Base-by-base conservation (phyloP, 2,113 vertebrate species). In the Pluvianellus socialis region DNA sequence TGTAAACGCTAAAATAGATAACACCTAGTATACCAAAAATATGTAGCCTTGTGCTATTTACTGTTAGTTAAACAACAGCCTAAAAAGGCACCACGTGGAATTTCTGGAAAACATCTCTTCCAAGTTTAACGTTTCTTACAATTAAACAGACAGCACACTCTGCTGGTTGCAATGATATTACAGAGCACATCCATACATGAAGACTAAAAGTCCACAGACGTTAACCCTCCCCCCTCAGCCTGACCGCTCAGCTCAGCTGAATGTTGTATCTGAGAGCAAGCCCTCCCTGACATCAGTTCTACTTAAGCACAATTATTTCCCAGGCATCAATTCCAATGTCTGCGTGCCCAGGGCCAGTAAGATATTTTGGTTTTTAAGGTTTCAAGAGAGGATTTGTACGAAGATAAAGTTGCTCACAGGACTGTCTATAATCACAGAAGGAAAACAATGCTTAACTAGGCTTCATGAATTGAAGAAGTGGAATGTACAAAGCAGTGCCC, bases 141-240 rank as follows among this genome's bases (percentile, higher is more conserved):
- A 80, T 11, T 23, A 42, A 66, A 89, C 8, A 75, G 75, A 71
- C 68, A 80, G 89, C 70, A 50, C 97, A 66, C 97, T 85, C 98
- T 98, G 82, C 91, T 97, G 98, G 76, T 72, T 61, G 45, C 42
- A 19, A 13, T 7, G 6, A 56, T 85, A 79, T 40, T 49, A 90
- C 47, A 80, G 32, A 42, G 28, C 45, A 32, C 35, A 30, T 26
- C 28, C 5, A 7, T 4, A 26, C 14, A 18, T 0, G 0, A 6
- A 44, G 42, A 72, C 45, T 21, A 7, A 2, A 15, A 8, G 2
- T 11, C 15, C 22, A 18, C 18, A 16, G 9, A 32, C 11, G 20
- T 6, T 5, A 40, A 32, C 14, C 28, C 11, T 32, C 49, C 26
- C 27, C 14, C 28, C 10, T 13, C 6, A n/a, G n/a, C 28, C 2